Percentiles rank a stretch among this genome's conserved stretches.
These are phyloP conservation scores for Sesia bembeciformis DNA, from an alignment of 2,888 invertebrate genomes.

Conservation along the genomic window DNA sequence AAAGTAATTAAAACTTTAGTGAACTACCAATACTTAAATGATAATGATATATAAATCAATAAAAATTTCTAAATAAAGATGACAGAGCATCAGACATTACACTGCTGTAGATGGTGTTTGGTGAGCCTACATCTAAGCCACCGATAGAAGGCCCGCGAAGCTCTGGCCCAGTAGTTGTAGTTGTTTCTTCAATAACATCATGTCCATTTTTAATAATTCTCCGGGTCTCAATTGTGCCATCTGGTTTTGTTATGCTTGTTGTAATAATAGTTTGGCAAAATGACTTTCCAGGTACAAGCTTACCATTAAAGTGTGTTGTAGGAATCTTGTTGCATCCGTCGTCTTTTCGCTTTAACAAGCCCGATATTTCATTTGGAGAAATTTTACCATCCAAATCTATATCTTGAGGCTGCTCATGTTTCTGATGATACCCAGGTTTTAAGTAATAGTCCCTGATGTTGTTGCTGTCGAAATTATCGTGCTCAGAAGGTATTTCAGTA, in stretches of 20 bases:
- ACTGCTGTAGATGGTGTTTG: slow-evolving; percentile 23
- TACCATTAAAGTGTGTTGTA: slow-evolving; percentile 33
- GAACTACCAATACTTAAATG: no score
- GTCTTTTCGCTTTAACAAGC: slow-evolving; percentile 45
- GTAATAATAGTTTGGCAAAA: slow-evolving; percentile 63
- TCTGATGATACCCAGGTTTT: slow-evolving; percentile 53
- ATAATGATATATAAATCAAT: slow-evolving; percentile 7
- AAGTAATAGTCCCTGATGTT: slow-evolving; percentile 55
- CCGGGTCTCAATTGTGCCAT: slow-evolving; percentile 54
- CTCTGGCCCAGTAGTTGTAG: slow-evolving; percentile 29
- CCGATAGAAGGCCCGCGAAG: slow-evolving; percentile 13
- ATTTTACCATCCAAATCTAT: slow-evolving; percentile 59
- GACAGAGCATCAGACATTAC: slow-evolving; percentile 17
- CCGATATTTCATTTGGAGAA: slow-evolving; percentile 56
- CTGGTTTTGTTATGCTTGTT: slow-evolving; percentile 55
- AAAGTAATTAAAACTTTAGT: no score
- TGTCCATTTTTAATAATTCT: slow-evolving; percentile 57
- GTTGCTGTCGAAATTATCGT: slow-evolving; percentile 31
- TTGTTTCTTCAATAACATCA: slow-evolving; percentile 52
- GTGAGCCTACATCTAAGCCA: background rate
- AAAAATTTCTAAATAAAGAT: slow-evolving; percentile 47
- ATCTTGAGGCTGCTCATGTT: slow-evolving; percentile 33
- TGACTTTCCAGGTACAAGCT: slow-evolving; percentile 42
- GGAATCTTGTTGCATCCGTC: slow-evolving; percentile 16
- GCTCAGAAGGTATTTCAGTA: slow-evolving; percentile 14